These are phyloP conservation scores for Aleiodes leptofemur DNA, from an alignment of 2,888 invertebrate genomes.

Conservation along the genomic window DNA sequence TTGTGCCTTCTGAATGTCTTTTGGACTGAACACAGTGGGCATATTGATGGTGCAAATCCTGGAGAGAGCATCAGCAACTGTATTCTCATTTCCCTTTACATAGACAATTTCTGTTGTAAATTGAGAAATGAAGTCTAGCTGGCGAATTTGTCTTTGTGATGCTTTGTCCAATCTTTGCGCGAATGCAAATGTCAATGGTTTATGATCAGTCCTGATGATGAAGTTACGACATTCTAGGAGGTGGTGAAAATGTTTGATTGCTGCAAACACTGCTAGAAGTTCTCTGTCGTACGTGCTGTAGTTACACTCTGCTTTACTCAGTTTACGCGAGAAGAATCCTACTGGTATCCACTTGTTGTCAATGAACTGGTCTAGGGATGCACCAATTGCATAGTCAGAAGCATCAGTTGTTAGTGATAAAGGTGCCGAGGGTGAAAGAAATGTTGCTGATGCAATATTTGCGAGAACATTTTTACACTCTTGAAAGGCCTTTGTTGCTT, in stretches of 20 bases:
- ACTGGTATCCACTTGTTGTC: constrained; percentile 54
- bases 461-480: constrained; percentile 42
- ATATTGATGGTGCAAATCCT: constrained; percentile 17
- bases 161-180: constrained; percentile 36
- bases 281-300: constrained; percentile 42
- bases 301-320: constrained; percentile 27
- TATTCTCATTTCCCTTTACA: constrained; percentile 27
- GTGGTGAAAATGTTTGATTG: no score
- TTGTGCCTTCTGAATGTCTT: not conserved
- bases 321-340: constrained; percentile 57
- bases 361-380: not conserved
- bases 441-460: not conserved
- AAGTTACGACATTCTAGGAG: constrained; percentile 39
- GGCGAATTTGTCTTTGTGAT: constrained; percentile 32
- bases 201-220: constrained; percentile 38
- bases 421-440: not conserved
- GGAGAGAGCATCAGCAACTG: constrained; percentile 39
- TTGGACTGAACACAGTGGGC: not conserved
- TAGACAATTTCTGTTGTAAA: constrained; percentile 43
- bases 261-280: constrained; percentile 26
- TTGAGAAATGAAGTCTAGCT: constrained; percentile 39
- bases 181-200: constrained; percentile 38
- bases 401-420: not conserved
- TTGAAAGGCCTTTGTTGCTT: constrained; percentile 39
- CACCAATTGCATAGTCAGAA: not conserved